Evolutionary conservation across 2,888 invertebrate genomes (phyloP), one percentile per base, ranked within the genome.

Genomic region (Belgica antarctica): DNA sequence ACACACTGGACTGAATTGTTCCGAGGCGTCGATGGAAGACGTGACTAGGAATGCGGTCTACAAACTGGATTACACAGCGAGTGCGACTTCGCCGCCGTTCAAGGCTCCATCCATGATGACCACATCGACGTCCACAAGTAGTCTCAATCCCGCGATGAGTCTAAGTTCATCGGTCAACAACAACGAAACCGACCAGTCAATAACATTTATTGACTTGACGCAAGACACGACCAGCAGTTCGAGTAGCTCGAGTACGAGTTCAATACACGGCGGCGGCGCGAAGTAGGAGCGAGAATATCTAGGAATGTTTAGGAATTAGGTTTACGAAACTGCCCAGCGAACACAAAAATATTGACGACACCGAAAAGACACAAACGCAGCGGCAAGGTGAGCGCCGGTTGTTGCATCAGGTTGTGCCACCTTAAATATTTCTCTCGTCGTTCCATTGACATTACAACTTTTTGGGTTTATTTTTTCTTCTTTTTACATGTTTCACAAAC

Each of bases 21-120:
- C 89, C 77, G 93, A 93, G 78, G 89, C 89, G 73, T 92, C 92
- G 71, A 92, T 96, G 87, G 95, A 96, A 79, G 93, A 94, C 80
- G 90, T 94, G 81, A 92, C 93, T 46, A 85, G 88, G 74, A 86
- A 86, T 73, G 86, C 86, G 73, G 84, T 85, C 72, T 89, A 87
- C 76, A 86, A 85, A 78, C 80, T 89, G 72, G 88, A 88, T 79
- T 88, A 85, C 77, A 82, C 82, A 41, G 75, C 73, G 41, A 72
- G 72, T 17, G 70, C 59, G 34, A 57, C 62, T 5, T 2, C 59
- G 36, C 41, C 8, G 10, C 8, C 65, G 25, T 34, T 22, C 7
- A 15, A 34, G 15, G 15, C 34, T 3, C 27, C 19, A 66, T 17
- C 36, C 27, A 15, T 41, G 2, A 47, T 66, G 47, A 52, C 28